Base-by-base conservation (phyloP, 2,797 vertebrate genomes). In the Spatula clypeata region DNA sequence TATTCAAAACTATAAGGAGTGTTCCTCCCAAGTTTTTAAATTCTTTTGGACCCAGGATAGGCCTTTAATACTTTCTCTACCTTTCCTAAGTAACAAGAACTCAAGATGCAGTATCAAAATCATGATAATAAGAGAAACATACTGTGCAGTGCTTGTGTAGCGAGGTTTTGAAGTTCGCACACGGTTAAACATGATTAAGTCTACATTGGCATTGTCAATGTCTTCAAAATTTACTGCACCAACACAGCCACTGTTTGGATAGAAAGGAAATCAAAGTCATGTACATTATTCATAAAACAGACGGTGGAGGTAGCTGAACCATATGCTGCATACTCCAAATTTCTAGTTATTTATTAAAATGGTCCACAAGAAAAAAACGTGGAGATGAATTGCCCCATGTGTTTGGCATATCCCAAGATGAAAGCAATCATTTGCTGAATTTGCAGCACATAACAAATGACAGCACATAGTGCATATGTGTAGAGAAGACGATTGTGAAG, bases 181-280 rank as follows among this genome's bases (percentile, higher is more conserved):
- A 27, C 80, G 12, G 54, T 98, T 98, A 55, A 98, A 62, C 2
- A 96, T 96, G 1, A 76, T 38, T 76, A 98, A 97, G 55, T 96
- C 96, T 89, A 96, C 96, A 15, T 34, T 31, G 6, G 95, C 91
- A 86, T 95, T 94, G 85, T 98, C 98, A 18, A 98, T 47, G 24
- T 96, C 94, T 27, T 99, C 98, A 69, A 97, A 93, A 71, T 98
- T 93, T 54, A 97, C 83, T 53, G 98, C 97, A 94, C 97, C 97
- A 71, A 98, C 82, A 6, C 91, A 97, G 57, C 98, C 98, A 24
- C 98, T 99, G 65, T 92, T 49, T 44, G 72, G 84, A 42, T 14
- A 86, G 79, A 88, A 51, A 95, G 42, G 62, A 94, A 94, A 94
- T 75, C 64, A 92, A 76, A 72, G n/a, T 53, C 20, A 11, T 2